Conservation (phyloP, 2,797 vertebrate genomes). For the Macropodus opercularis region DNA sequence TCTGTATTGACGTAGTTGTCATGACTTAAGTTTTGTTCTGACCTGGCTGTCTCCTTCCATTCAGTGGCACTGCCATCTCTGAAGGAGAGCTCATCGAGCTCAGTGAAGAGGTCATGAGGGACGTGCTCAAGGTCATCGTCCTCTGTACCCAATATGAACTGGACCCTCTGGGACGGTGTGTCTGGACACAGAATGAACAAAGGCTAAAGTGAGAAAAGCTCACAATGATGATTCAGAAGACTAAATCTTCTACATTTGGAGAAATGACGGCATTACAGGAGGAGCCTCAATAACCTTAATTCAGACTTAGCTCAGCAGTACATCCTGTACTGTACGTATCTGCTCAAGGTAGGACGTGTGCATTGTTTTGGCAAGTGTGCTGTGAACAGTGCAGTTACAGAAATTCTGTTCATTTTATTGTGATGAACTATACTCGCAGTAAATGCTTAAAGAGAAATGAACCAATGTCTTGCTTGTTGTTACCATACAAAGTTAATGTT, state of each 20-base stretch:
- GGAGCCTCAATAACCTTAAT: background rate
- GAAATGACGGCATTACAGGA: background rate
- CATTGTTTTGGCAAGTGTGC: background rate
- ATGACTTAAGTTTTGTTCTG: constrained; percentile 15
- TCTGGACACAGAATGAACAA: constrained; percentile 77
- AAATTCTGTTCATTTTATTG: background rate
- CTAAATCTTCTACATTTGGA: too few species aligned
- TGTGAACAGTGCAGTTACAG: background rate
- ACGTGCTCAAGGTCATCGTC: constrained; percentile 96
- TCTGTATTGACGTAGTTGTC: background rate
- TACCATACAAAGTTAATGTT: background rate
- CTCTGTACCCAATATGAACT: constrained; percentile 96
- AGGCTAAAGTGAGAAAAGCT: too few species aligned
- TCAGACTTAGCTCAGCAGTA: background rate
- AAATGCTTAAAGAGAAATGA: background rate
- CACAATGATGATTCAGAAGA: too few species aligned
- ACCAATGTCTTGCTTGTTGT: background rate
- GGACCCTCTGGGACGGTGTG: constrained; percentile 95
- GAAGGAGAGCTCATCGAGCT: constrained; percentile 96
- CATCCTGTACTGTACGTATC: background rate
- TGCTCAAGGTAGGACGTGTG: background rate
- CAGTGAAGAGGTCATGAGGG: constrained; percentile 97
- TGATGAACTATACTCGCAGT: background rate
- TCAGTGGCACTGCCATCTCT: constrained; percentile 91
- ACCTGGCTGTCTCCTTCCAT: constrained; percentile 98